These are phyloP conservation scores for Platypus cylindrus DNA, from an alignment of 2,888 invertebrate species.

Conservation along the genomic window DNA sequence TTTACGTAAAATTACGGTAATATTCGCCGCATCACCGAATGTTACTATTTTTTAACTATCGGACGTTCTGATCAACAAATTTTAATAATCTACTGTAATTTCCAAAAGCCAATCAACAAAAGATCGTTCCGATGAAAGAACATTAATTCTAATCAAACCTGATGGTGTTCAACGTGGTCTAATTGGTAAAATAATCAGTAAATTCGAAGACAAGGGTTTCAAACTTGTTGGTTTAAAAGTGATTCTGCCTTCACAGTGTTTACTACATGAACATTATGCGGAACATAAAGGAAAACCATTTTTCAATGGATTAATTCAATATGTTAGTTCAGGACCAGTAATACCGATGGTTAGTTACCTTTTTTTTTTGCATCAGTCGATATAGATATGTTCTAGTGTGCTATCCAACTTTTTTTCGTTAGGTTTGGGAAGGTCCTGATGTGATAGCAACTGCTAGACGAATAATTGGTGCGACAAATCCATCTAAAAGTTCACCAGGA, in stretches of 20 bases:
- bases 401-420: constrained; percentile 2
- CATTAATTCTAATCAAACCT: constrained; percentile 95
- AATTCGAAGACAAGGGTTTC: constrained; percentile 93
- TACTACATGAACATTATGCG: constrained; percentile 81
- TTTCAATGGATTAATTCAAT: constrained; percentile 63
- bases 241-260: constrained; percentile 69
- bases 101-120: not conserved
- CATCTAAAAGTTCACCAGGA: constrained; percentile 83
- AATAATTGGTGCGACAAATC: constrained; percentile 94
- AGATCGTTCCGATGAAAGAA: constrained; percentile 65
- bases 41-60: too few species aligned
- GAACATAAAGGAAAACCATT: constrained; percentile 80
- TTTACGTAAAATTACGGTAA: too few species aligned
- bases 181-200: constrained; percentile 83
- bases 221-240: constrained; percentile 90
- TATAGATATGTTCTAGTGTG: not conserved
- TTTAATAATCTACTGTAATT: too few species aligned
- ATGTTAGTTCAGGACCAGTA: constrained; percentile 69
- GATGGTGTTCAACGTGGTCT: constrained; percentile 95
- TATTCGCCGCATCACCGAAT: too few species aligned
- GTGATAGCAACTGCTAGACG: constrained; percentile 86
- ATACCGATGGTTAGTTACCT: constrained; percentile 58
- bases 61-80: too few species aligned
- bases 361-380: too few species aligned
- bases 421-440: constrained; percentile 83